Conservation (phyloP, 2,797 vertebrate species). For the Artibeus jamaicensis region DNA sequence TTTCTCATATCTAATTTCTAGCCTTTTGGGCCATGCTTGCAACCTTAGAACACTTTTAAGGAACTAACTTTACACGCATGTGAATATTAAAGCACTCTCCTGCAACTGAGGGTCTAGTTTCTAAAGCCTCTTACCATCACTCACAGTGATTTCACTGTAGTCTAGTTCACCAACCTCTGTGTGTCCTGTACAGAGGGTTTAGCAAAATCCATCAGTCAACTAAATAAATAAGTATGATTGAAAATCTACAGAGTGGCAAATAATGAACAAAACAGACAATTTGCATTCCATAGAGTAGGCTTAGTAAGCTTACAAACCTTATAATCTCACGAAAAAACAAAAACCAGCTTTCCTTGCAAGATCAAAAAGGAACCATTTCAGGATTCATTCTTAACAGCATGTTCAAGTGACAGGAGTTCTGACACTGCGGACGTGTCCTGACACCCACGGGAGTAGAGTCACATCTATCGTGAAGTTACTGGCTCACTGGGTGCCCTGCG, state of each 20-base stretch:
- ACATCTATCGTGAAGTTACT: neutral
- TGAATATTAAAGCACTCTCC: neutral
- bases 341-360: neutral
- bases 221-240: neutral
- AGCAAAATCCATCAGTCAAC: neutral
- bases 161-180: neutral
- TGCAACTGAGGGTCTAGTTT: neutral
- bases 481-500: neutral
- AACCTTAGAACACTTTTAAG: neutral
- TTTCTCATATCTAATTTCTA: neutral
- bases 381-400: neutral
- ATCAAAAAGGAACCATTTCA: neutral
- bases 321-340: neutral
- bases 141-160: neutral
- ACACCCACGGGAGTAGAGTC: neutral
- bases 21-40: neutral
- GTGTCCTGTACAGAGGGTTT: neutral
- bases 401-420: neutral
- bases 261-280: neutral
- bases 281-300: neutral
- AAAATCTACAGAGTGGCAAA: neutral
- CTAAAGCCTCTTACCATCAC: neutral
- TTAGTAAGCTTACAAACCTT: neutral
- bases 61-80: neutral
- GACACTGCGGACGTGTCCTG: neutral